Evolutionary conservation across 2,797 vertebrate species (phyloP).

Genomic region (Pseudocheirus occidentalis): DNA sequence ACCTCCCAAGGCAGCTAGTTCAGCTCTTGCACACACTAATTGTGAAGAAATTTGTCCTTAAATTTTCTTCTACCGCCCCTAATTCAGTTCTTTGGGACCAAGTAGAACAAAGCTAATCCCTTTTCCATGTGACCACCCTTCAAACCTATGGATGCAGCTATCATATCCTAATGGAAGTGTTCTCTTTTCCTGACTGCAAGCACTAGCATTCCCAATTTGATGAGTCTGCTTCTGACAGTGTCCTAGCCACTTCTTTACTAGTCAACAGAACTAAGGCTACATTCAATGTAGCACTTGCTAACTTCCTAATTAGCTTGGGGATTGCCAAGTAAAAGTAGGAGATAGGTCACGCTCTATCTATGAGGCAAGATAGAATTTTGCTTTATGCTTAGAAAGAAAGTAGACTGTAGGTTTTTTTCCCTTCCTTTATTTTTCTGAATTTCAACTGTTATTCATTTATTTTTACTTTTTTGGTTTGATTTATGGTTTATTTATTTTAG

Average conservation of each 20-base stretch:
- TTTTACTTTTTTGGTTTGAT: neutral
- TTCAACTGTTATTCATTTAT: neutral
- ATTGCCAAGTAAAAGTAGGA: conserved; percentile 1
- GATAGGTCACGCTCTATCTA: neutral
- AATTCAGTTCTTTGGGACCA: neutral
- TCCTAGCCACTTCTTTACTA: neutral
- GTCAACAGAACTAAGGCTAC: neutral
- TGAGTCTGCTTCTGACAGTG: neutral
- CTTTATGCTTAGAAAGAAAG: neutral
- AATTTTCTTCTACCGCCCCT: neutral
- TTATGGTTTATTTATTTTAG: neutral
- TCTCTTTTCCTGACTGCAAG: neutral
- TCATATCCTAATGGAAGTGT: neutral
- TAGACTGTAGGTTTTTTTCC: neutral
- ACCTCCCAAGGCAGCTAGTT: neutral
- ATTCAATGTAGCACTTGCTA: neutral
- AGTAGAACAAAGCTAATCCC: neutral
- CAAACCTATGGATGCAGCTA: neutral
- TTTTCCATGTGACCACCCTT: neutral
- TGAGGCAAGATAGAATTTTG: neutral
- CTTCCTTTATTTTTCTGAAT: neutral
- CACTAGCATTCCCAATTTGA: neutral
- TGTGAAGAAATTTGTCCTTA: neutral
- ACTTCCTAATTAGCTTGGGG: neutral
- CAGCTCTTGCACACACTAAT: neutral